Evolutionary conservation across 2,113 vertebrate species (phyloP).

Genomic region (Colaptes auratus): DNA sequence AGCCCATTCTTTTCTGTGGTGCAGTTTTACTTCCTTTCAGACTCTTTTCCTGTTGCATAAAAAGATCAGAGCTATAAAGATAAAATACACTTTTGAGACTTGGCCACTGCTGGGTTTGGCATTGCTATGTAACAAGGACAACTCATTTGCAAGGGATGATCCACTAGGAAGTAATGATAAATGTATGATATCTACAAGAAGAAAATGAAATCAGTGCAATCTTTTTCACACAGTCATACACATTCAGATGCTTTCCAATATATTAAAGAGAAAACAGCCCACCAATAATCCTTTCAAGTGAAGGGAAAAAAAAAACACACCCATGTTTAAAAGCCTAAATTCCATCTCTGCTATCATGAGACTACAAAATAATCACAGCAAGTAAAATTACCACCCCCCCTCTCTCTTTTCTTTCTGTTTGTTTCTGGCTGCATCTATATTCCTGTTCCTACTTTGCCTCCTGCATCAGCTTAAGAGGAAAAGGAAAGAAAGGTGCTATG

Average conservation of each 20-base stretch:
- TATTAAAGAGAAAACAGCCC: background rate
- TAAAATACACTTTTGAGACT: background rate
- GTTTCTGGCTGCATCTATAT: background rate
- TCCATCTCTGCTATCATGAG: background rate
- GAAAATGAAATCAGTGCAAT: background rate
- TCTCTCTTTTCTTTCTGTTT: background rate
- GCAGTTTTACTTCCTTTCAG: background rate
- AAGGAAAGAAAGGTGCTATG: background rate
- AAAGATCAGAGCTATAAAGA: background rate
- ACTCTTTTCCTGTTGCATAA: background rate
- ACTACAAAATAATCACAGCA: background rate
- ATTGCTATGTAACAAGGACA: background rate
- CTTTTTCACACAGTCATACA: background rate
- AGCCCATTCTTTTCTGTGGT: background rate
- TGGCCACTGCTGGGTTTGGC: background rate
- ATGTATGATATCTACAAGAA: background rate
- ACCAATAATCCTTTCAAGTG: background rate
- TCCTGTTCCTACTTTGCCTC: background rate
- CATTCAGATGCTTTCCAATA: background rate
- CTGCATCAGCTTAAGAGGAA: background rate
- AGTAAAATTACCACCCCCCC: background rate
- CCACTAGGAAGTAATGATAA: background rate
- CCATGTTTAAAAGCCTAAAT: background rate
- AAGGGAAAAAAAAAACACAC: background rate
- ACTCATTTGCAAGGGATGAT: background rate